Base-by-base conservation (phyloP, 2,888 invertebrate genomes). In the Ophion costatus region DNA sequence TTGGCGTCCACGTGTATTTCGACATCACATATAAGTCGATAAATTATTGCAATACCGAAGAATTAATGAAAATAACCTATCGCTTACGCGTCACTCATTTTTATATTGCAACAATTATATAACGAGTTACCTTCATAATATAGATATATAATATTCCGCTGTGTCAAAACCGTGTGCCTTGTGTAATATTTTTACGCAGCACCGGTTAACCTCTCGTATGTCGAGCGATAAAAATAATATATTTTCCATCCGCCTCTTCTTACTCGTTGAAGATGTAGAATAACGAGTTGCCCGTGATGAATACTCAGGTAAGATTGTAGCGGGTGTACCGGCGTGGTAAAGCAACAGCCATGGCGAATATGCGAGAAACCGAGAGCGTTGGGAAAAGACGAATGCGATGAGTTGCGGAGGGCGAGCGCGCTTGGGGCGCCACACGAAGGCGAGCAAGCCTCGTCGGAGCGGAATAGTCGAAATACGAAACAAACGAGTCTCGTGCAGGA, bases 401-500 rank as follows among this genome's bases (percentile, higher is more conserved):
- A 70, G 74, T 70, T 59, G 64, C 29, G 45, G 56, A 80, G 80
- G 69, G 73, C 74, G 70, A 80, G 83, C 80, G 86, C 87, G 76
- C 79, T 64, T 57, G 77, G 63, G 61, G 80, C 80, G 73, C 73
- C 80, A 80, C 83, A 42, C 7, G 67, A 57, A 56, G 45, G 29
- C 45, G 63, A 29, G 64, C 20, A 22, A 38, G 71, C 56, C 56
- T 57, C 56, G 81, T 91, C 57, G 64, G 57, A 64, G 91, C 92
- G 90, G 89, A 91, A 92, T 90, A 92, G 89, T 88, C 90, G 92
- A 93, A 92, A 90, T 92, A 91, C 90, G 92, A 93, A 92, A 92
- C 91, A 92, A 90, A 89, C 88, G 90, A 89, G 89, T 87, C 88
- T 86, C 88, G 88, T 84, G 82, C 88, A 84, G 85, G 89, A 89